Conservation (phyloP, 2,888 invertebrate species). For the Flexamia atlantica region DNA sequence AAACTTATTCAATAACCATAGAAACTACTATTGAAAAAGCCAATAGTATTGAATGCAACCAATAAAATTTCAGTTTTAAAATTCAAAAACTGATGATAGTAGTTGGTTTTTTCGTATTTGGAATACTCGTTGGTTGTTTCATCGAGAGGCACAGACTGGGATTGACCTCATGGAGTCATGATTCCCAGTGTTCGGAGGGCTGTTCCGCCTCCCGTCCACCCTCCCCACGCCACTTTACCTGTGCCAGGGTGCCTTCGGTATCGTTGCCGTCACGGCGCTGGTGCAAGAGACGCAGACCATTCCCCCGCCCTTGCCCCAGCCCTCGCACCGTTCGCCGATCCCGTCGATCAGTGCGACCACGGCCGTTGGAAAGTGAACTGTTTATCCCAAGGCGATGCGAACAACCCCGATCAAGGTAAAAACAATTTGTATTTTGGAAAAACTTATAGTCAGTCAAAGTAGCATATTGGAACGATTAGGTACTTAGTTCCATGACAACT, state of each 20-base stretch:
- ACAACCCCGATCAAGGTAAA: not conserved
- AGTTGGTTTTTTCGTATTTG: not conserved
- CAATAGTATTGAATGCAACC: not conserved
- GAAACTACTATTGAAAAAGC: not conserved
- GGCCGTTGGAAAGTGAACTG: not conserved
- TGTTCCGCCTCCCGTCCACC: not conserved
- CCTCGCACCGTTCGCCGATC: no score
- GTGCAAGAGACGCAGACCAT: not conserved
- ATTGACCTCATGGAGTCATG: slow-evolving; percentile 6
- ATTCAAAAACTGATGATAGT: slow-evolving; percentile 25
- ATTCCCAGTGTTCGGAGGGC: not conserved
- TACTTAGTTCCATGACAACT: no score
- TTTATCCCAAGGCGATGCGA: not conserved
- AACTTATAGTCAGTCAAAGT: no score
- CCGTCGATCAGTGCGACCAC: no score
- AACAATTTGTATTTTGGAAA: no score
- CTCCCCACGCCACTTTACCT: not conserved
- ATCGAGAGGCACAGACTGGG: slow-evolving; percentile 30
- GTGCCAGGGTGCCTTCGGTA: not conserved
- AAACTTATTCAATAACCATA: slow-evolving; percentile 20
- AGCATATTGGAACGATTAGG: no score
- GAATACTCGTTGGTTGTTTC: slow-evolving; percentile 19
- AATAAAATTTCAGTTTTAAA: slow-evolving; percentile 48
- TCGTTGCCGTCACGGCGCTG: not conserved
- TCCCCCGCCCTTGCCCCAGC: not conserved